Evolutionary conservation across 2,888 invertebrate genomes (phyloP), one percentile per base, ranked within the genome.

Genomic region (Hesperia comma): DNA sequence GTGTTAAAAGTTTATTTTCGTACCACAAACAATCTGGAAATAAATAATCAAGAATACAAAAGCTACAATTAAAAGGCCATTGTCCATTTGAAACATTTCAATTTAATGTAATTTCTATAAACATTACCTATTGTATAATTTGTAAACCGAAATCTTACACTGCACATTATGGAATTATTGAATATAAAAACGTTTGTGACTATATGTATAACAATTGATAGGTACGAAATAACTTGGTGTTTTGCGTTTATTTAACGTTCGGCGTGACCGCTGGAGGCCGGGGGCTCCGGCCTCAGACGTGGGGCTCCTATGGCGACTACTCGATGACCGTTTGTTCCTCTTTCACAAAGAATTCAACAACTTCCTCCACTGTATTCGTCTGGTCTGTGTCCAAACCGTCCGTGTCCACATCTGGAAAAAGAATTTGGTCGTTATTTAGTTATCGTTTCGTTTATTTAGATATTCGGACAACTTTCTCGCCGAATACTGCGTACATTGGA

Each of bases 291-390:
- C 84, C 90, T 83, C 63, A 75, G 26, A 84, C 83, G 82, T 79
- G 74, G 64, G 58, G 69, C 63, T 56, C 70, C 71, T 79, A 89
- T 90, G 84, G 81, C 79, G 89, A 91, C 88, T 96, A 97, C 94
- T 97, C 97, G 84, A 97, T 93, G 76, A 95, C 88, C 19, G 95
- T 96, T 81, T 95, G 94, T 94, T 99, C 98, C 94, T 99, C 98
- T 94, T 98, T 98, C 86, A 99, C 95, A 94, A 99, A 97, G 96
- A 99, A 98, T 96, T 99, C 99, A 81, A 99, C 96, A 83, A 96
- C 94, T 94, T 99, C 99, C 85, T 99, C 99, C 86, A 98, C 98
- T 79, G 98, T 95, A 86, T 98, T 98, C 78, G 95, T 94, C 61
- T 95, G 94, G 82, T 98, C 97, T 62, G 96, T 96, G 85, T 97